These are phyloP conservation scores for Phoebastria nigripes DNA, from an alignment of 2,797 vertebrate genomes.

Conservation along the genomic window DNA sequence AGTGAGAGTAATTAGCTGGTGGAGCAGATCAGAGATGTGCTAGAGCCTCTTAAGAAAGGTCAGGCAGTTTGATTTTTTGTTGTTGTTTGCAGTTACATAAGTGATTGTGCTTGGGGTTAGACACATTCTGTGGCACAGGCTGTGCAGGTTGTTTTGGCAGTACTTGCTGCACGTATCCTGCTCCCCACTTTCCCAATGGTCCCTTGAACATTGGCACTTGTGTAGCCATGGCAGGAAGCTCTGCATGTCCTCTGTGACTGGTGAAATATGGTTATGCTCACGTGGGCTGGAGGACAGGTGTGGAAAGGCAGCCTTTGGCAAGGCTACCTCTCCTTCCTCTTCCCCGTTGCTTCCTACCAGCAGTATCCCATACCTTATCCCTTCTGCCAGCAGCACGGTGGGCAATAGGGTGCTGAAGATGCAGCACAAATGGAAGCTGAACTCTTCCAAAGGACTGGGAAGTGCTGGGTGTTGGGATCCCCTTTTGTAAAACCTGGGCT, in stretches of 20 bases:
- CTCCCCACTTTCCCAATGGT: background rate
- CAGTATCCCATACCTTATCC: background rate
- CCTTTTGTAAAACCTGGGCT: background rate
- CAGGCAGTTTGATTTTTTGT: background rate
- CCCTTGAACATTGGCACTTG: accelerated
- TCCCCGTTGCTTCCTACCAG: background rate
- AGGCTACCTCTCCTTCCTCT: background rate
- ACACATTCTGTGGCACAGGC: background rate
- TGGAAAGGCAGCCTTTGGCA: background rate
- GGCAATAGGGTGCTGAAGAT: background rate
- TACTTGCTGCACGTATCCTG: background rate
- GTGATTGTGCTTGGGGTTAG: background rate
- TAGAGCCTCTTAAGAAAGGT: background rate
- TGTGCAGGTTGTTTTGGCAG: background rate
- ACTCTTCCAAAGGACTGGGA: background rate
- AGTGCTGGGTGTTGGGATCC: background rate
- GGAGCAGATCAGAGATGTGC: background rate
- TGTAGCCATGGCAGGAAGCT: background rate
- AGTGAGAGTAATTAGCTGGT: background rate
- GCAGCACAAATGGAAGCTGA: background rate
- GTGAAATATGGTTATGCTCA: accelerated
- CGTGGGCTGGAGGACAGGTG: background rate
- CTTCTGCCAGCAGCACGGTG: accelerated
- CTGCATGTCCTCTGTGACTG: background rate
- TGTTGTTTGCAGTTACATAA: background rate